A percentile compares a stretch with the other conserved stretches of the same genome.
Conservation (phyloP, 2,888 invertebrate species). For the Gonocerus acuteangulatus region DNA sequence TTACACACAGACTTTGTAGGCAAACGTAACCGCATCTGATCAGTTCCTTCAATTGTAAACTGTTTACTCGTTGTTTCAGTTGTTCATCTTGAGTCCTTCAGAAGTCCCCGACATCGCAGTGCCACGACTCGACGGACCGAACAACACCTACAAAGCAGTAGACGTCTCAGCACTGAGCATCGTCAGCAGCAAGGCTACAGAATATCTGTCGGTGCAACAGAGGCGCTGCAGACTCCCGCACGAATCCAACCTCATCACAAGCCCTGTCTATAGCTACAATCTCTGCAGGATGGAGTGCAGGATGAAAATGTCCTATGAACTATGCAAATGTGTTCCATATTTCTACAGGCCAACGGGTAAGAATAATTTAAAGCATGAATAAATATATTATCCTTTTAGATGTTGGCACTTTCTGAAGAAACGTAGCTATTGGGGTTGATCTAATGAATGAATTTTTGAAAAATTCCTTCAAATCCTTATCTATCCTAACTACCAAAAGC, state of each 20-base stretch:
- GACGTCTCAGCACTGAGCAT: conserved; percentile 54
- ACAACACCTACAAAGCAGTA: conserved; percentile 51
- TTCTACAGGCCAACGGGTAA: conserved; percentile 40
- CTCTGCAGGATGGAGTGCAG: conserved; percentile 44
- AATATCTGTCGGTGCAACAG: conserved; percentile 39
- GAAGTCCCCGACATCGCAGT: conserved; percentile 61
- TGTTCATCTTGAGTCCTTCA: conserved; percentile 57
- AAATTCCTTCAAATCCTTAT: no score
- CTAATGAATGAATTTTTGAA: no score
- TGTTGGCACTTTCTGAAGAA: no score
- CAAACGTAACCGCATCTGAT: no score
- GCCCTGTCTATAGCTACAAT: conserved; percentile 42
- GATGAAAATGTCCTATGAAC: conserved; percentile 40
- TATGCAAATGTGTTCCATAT: conserved; percentile 44
- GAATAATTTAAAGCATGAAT: background rate
- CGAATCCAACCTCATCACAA: conserved; percentile 41
- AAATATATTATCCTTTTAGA: no score
- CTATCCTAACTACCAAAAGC: no score
- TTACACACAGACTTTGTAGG: no score
- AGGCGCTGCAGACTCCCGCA: conserved; percentile 41
- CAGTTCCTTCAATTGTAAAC: no score
- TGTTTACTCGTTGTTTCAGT: conserved; percentile 47
- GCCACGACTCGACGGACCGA: conserved; percentile 41
- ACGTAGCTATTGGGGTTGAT: no score
- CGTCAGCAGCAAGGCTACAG: conserved; percentile 52